phyloP scores from a whole-genome alignment of 2,113 vertebrate genomes.

The Hymenochirus boettgeri region DNA sequence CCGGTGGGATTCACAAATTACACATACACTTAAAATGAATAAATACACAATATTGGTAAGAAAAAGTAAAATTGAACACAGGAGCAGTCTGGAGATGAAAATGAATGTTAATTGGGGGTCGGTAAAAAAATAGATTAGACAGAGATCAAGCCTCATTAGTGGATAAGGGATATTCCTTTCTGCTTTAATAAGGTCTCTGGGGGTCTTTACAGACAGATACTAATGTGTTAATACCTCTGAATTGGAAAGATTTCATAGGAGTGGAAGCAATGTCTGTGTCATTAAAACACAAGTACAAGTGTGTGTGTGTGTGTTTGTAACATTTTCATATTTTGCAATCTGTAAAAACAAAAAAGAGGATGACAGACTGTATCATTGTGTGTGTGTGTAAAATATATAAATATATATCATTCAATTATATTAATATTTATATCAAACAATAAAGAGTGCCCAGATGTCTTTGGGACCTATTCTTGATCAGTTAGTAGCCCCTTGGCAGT shows the following conservation, averaged over 20 bases:
- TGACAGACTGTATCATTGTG: too few species aligned
- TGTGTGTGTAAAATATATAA: too few species aligned
- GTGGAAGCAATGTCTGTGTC: slow-evolving; percentile 23
- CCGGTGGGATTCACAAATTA: neutral
- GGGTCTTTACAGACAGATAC: slow-evolving; percentile 38
- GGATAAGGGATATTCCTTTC: slow-evolving; percentile 35
- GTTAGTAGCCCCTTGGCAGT: too few species aligned
- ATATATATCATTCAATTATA: too few species aligned
- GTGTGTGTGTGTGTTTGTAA: too few species aligned
- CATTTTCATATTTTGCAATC: too few species aligned
- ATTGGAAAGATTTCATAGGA: slow-evolving; percentile 17
- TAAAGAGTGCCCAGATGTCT: too few species aligned
- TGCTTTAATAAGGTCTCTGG: slow-evolving; percentile 40
- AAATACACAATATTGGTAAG: slow-evolving; percentile 10
- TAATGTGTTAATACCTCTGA: slow-evolving; percentile 41
- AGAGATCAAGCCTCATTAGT: slow-evolving; percentile 42
- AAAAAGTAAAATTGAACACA: slow-evolving; percentile 12
- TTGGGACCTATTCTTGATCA: too few species aligned
- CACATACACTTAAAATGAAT: neutral
- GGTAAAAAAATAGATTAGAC: slow-evolving; percentile 39
- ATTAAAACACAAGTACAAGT: neutral
- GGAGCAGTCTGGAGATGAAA: slow-evolving; percentile 6
- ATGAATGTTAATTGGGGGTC: slow-evolving; percentile 39
- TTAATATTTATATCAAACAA: too few species aligned
- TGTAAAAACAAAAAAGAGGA: too few species aligned